Base-by-base conservation (phyloP, 2,113 vertebrate species). In the Alaudala cheleensis region DNA sequence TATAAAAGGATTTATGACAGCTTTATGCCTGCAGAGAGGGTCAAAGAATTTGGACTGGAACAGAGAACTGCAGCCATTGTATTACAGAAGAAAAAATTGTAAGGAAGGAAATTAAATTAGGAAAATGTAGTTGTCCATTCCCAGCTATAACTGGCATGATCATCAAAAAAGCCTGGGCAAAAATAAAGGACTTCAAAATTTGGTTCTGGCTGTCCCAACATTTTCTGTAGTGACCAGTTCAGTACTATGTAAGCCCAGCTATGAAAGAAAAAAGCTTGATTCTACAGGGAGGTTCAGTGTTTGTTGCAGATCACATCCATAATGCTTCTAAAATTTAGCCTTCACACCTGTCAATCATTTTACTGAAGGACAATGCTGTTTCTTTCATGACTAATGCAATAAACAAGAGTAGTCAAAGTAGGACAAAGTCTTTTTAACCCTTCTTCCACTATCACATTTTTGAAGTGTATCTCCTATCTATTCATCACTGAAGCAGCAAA, bases 41-140 rank as follows among this genome's bases (percentile, higher is more conserved):
- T 95, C 72, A 95, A 78, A 94, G 60, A 88, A 90, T 74, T 77
- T 77, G 56, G 51, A 92, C 42, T 73, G 88, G 26, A 90, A 34
- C 14, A 81, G 58, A 92, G 18, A 70, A 78, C 56, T 74, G 26
- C 34, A 94, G 39, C 34, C 71, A 81, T 66, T 95, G 62, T 95
- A 70, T 53, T 76, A 54, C 13, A 45, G 57, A 89, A 96, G 31
- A 88, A 90, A 80, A 71, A 69, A 86, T 2, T 86, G 60, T 92
- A 95, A 81, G 64, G 85, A 83, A 94, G 71, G 51, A 93, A 94
- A 90, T 92, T 86, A 69, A 96, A 94, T 81, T 71, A 73, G 57
- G 39, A 80, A 83, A 94, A 77, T 24, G 49, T 73, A 47, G 56
- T 66, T 88, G 86, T 49, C 34, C 20, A 19, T 81, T 90, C 57